Conservation (phyloP, 2,888 invertebrate genomes). For the Perizoma flavofasciatum region DNA sequence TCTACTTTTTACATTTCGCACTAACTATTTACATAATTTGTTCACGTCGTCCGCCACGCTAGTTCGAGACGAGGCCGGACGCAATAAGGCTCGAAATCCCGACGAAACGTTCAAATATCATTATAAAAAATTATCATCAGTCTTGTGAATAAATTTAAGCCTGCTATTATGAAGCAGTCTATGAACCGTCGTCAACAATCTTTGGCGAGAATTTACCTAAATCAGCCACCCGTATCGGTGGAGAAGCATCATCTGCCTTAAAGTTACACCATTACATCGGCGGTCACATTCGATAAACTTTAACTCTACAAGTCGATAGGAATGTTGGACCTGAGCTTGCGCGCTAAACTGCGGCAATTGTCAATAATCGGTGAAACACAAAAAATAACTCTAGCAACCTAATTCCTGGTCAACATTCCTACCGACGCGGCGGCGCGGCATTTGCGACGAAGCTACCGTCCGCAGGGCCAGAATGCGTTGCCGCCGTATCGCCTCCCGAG, state of each 20-base stretch:
- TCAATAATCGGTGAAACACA: constrained; percentile 19
- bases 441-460: constrained; percentile 56
- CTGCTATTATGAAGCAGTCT: constrained; percentile 57
- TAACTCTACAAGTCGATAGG: constrained; percentile 11
- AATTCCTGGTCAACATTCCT: constrained; percentile 20
- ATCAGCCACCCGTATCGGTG: constrained; percentile 41
- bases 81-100: constrained; percentile 48
- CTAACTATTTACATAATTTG: constrained; percentile 70
- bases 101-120: constrained; percentile 60
- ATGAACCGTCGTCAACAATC: constrained; percentile 59
- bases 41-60: constrained; percentile 46
- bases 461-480: constrained; percentile 76
- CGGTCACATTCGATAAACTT: constrained; percentile 1
- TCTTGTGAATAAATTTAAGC: constrained; percentile 74
- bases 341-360: constrained; percentile 25
- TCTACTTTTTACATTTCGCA: constrained; percentile 57
- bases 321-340: constrained; percentile 24
- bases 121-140: constrained; percentile 79
- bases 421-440: constrained; percentile 4
- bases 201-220: constrained; percentile 69
- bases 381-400: constrained; percentile 8
- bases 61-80: constrained; percentile 41
- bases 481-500: constrained; percentile 71
- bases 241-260: constrained; percentile 64
- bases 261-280: constrained; percentile 24